These are phyloP conservation scores for Macaria notata DNA, from an alignment of 2,888 invertebrate genomes.

Conservation along the genomic window DNA sequence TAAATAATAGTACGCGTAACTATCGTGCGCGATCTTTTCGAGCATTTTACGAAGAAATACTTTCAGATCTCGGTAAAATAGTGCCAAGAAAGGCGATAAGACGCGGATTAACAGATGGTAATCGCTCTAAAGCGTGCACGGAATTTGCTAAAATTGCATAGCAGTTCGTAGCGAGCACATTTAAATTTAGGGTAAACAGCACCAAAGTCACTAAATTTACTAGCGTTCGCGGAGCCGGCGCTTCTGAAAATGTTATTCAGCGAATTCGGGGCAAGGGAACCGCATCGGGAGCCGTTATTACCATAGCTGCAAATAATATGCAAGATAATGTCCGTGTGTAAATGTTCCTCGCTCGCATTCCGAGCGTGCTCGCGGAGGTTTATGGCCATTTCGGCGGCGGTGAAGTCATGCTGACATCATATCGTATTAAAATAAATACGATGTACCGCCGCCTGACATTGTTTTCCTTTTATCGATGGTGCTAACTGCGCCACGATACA, in stretches of 20 bases:
- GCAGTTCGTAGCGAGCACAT: conserved; percentile 8
- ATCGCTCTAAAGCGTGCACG: conserved; percentile 1
- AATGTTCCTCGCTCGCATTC: conserved; percentile 17
- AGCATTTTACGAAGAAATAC: background rate
- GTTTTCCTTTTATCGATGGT: conserved; percentile 45
- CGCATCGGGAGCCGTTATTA: conserved; percentile 21
- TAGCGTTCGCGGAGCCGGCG: conserved; percentile 19
- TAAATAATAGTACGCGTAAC: too few relatives aligned
- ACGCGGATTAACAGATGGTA: background rate
- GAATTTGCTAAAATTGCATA: conserved; percentile 14
- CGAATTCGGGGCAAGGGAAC: conserved; percentile 17
- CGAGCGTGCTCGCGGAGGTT: conserved; percentile 22
- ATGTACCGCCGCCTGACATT: conserved; percentile 38
- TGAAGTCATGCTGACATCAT: conserved; percentile 40
- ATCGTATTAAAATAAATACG: conserved; percentile 41
- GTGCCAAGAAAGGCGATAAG: background rate
- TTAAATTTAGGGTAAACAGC: conserved; percentile 18
- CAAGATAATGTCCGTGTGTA: conserved; percentile 17
- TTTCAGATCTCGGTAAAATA: background rate
- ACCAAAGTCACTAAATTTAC: conserved; percentile 19
- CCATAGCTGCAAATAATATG: conserved; percentile 22
- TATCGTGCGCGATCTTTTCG: too few relatives aligned
- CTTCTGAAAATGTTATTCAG: conserved; percentile 18
- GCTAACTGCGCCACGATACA: conserved; percentile 35
- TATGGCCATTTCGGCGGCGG: conserved; percentile 25